Conservation (phyloP, 2,888 invertebrate genomes). For the Eupeodes latifasciatus region DNA sequence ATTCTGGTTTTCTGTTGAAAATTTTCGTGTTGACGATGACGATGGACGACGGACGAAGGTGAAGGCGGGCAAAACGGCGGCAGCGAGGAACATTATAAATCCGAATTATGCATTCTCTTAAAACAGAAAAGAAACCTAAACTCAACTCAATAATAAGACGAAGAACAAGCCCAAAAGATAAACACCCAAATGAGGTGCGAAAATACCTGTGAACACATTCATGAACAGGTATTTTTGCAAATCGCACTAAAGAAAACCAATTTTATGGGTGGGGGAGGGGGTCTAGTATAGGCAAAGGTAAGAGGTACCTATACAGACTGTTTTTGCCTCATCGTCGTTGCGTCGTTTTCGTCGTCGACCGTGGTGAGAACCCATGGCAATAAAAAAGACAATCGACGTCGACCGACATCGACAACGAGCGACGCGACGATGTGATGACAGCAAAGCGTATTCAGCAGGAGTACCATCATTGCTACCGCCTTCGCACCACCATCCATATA, state of each 20-base stretch:
- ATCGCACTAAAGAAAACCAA: slow-evolving; percentile 49
- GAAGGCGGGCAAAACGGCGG: not conserved
- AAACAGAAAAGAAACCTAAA: slow-evolving; percentile 35
- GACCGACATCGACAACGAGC: not conserved
- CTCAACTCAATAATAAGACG: not conserved
- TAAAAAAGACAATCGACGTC: no score
- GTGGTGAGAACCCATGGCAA: no score
- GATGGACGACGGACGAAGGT: not conserved
- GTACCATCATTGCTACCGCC: not conserved
- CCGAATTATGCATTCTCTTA: slow-evolving; percentile 46
- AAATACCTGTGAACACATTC: slow-evolving; percentile 73
- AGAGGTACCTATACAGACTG: no score
- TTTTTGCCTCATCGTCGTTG: not conserved
- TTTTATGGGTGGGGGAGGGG: not conserved
- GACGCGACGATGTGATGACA: slow-evolving; percentile 46
- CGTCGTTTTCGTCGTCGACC: not conserved
- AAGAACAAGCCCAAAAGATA: slow-evolving; percentile 57
- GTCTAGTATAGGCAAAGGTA: not conserved
- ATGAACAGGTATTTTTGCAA: slow-evolving; percentile 70
- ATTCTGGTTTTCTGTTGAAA: slow-evolving; percentile 57
- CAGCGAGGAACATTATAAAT: slow-evolving; percentile 3
- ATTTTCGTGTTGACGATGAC: not conserved
- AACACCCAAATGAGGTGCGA: slow-evolving; percentile 72
- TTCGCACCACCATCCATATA: not conserved
- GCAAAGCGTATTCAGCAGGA: slow-evolving; percentile 34